phyloP scores from a whole-genome alignment of 2,888 invertebrate species.

The Megalurothrips usitatus region DNA sequence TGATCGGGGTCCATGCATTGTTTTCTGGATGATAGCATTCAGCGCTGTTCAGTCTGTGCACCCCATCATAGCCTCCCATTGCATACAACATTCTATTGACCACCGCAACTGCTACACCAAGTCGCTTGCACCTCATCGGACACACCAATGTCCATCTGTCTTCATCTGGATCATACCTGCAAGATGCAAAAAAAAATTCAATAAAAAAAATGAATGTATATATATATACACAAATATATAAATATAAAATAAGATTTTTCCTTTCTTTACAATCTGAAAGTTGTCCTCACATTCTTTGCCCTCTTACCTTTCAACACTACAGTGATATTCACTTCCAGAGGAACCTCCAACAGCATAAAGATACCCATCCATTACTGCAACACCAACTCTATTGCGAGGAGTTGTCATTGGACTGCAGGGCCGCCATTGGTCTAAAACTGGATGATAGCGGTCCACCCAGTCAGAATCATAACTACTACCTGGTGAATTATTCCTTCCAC shows the following conservation, averaged over 20 bases:
- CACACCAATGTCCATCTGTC: conserved; percentile 75
- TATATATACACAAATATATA: conserved; percentile 4
- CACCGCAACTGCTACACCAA: conserved; percentile 64
- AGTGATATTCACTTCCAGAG: conserved; percentile 78
- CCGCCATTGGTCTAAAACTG: conserved; percentile 78
- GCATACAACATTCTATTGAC: conserved; percentile 64
- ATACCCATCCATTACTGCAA: conserved; percentile 88
- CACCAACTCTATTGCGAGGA: conserved; percentile 83
- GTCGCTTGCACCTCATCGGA: conserved; percentile 68
- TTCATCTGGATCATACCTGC: conserved; percentile 78
- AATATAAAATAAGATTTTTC: conserved; percentile 8
- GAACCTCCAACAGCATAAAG: conserved; percentile 91
- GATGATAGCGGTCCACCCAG: conserved; percentile 86
- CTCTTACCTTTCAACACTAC: conserved; percentile 79
- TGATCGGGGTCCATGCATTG: conserved; percentile 78
- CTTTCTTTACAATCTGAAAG: neutral
- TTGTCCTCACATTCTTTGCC: neutral
- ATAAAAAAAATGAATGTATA: conserved; percentile 24
- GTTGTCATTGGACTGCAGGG: conserved; percentile 83
- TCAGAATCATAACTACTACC: conserved; percentile 79
- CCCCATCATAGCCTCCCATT: conserved; percentile 69
- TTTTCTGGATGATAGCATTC: conserved; percentile 94
- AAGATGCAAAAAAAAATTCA: conserved; percentile 37
- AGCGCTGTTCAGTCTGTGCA: conserved; percentile 66
- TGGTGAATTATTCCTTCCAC: conserved; percentile 86